Evolutionary conservation across 2,888 invertebrate genomes (phyloP).

Genomic region (Ypsolopha sequella): DNA sequence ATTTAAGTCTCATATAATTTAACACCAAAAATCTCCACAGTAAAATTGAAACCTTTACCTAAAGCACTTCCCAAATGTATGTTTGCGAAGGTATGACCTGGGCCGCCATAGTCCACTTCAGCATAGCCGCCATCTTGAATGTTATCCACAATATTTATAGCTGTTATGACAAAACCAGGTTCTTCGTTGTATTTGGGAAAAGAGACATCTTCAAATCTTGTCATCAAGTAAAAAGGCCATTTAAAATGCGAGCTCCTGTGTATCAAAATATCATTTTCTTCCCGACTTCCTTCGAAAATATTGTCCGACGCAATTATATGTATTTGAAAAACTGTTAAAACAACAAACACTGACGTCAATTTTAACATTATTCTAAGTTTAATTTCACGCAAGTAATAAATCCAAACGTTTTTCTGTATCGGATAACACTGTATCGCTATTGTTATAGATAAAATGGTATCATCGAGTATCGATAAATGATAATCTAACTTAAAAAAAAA

Average conservation of each 20-base stretch:
- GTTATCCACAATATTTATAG: slow-evolving; percentile 20
- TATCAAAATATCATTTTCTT: slow-evolving; percentile 15
- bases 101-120: slow-evolving; percentile 27
- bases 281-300: slow-evolving; percentile 16
- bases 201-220: slow-evolving; percentile 19
- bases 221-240: slow-evolving; percentile 16
- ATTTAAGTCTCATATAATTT: slow-evolving; percentile 5
- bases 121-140: slow-evolving; percentile 17
- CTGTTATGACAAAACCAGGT: slow-evolving; percentile 19
- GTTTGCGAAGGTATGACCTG: slow-evolving; percentile 23
- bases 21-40: slow-evolving; percentile 26
- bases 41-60: slow-evolving; percentile 28
- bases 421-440: too few species aligned
- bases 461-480: too few species aligned
- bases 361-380: too few species aligned
- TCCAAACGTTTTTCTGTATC: too few species aligned
- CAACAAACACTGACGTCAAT: too few species aligned
- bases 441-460: too few species aligned
- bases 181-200: slow-evolving; percentile 27
- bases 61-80: slow-evolving; percentile 25
- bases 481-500: too few species aligned
- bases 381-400: too few species aligned
- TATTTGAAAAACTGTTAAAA: too few species aligned
- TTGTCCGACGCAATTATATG: slow-evolving; percentile 9
- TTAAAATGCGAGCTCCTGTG: slow-evolving; percentile 22